phyloP scores from a whole-genome alignment of 2,888 invertebrate genomes.

The Eupithecia exiguata region DNA sequence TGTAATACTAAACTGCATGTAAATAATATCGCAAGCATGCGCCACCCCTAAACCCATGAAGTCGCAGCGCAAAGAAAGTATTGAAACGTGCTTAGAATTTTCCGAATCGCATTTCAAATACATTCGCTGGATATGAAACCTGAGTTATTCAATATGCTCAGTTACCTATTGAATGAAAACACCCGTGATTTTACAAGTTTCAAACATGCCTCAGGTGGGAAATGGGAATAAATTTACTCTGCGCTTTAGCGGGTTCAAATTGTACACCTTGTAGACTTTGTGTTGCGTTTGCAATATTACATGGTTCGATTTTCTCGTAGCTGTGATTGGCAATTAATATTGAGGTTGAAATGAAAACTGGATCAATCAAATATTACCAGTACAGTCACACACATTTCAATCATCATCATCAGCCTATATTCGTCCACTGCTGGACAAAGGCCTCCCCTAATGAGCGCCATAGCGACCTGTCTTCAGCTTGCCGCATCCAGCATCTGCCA shows the following conservation, averaged over 20 bases:
- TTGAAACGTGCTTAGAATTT: slow-evolving; percentile 55
- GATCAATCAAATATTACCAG: not conserved
- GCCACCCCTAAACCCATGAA: slow-evolving; percentile 26
- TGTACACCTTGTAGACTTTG: slow-evolving; percentile 23
- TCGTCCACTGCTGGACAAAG: too few species aligned
- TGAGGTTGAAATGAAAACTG: not conserved
- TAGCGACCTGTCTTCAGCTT: too few species aligned
- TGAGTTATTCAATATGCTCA: slow-evolving; percentile 49
- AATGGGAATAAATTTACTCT: slow-evolving; percentile 40
- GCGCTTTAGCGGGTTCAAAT: slow-evolving; percentile 29
- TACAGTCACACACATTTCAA: too few species aligned
- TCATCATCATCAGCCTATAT: too few species aligned
- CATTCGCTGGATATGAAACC: slow-evolving; percentile 45
- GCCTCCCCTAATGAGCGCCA: too few species aligned
- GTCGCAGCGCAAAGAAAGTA: slow-evolving; percentile 46
- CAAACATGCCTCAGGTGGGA: slow-evolving; percentile 42
- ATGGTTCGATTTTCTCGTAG: slow-evolving; percentile 12
- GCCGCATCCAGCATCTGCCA: too few species aligned
- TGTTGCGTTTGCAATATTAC: slow-evolving; percentile 22
- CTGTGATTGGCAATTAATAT: not conserved
- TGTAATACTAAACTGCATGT: not conserved
- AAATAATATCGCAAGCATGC: slow-evolving; percentile 22
- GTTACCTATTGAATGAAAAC: slow-evolving; percentile 47
- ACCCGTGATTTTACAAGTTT: slow-evolving; percentile 44
- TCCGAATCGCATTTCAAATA: slow-evolving; percentile 52